These are phyloP conservation scores for Choreutis nemorana DNA, from an alignment of 2,888 invertebrate species.

Conservation along the genomic window DNA sequence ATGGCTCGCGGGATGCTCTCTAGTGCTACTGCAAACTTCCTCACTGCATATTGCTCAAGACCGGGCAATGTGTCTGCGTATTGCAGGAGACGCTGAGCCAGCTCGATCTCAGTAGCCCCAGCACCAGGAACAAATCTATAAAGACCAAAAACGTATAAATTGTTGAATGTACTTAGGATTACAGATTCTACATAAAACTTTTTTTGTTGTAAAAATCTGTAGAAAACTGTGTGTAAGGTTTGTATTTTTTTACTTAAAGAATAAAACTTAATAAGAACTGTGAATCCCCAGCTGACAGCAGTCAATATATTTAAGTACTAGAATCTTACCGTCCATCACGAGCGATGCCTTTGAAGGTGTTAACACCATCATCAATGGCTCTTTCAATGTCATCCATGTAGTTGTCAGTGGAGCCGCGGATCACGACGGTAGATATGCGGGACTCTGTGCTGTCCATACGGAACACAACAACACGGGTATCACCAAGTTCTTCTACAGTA, in stretches of 20 bases:
- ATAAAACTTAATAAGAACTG: too few species aligned
- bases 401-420: slow-evolving; percentile 96
- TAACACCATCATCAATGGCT: slow-evolving; percentile 98
- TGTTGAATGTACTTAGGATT: background rate
- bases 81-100: slow-evolving; percentile 84
- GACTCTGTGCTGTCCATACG: slow-evolving; percentile 84
- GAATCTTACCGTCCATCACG: slow-evolving; percentile 69
- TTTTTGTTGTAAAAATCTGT: background rate
- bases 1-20: slow-evolving; percentile 92
- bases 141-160: background rate
- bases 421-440: slow-evolving; percentile 90
- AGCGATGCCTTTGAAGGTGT: slow-evolving; percentile 93
- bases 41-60: slow-evolving; percentile 95
- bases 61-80: slow-evolving; percentile 94
- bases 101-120: slow-evolving; percentile 93
- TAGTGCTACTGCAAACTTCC: slow-evolving; percentile 90
- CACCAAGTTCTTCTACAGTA: slow-evolving; percentile 92
- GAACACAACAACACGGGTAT: slow-evolving; percentile 94
- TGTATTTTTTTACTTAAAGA: too few species aligned
- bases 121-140: slow-evolving; percentile 86
- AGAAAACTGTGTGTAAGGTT: background rate
- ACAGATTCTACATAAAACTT: background rate
- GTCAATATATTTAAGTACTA: background rate
- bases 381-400: slow-evolving; percentile 99
- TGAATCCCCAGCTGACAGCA: background rate